Percentiles rank a stretch among this genome's conserved stretches.
Conservation (phyloP, 2,797 vertebrate genomes). For the Coranthus polyacanthus region DNA sequence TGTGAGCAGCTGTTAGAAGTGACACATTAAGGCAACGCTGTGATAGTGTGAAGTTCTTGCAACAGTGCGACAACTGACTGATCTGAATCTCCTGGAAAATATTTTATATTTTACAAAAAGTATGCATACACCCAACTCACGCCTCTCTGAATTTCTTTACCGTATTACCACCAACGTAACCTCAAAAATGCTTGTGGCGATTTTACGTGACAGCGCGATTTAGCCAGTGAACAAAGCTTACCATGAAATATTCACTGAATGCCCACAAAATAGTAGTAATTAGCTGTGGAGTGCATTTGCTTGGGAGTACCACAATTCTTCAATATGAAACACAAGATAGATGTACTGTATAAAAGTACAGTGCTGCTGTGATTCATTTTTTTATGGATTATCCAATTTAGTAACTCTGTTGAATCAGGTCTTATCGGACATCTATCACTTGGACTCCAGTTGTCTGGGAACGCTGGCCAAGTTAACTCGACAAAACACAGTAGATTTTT, state of each 20-base stretch:
- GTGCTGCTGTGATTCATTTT: constrained; percentile 24
- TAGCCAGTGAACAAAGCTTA: too few relatives aligned
- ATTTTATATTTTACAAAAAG: neutral
- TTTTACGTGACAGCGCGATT: too few relatives aligned
- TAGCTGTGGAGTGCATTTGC: neutral
- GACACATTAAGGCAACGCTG: constrained; percentile 22
- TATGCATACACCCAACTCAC: too few relatives aligned
- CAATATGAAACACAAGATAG: neutral
- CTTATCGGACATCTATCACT: constrained; percentile 48
- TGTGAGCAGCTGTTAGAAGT: constrained; percentile 43
- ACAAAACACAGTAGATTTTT: constrained; percentile 38
- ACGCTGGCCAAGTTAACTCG: constrained; percentile 40
- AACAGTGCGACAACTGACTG: neutral
- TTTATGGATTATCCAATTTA: constrained; percentile 51
- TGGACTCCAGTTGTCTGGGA: constrained; percentile 51
- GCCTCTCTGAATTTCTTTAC: too few relatives aligned
- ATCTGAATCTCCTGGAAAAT: neutral
- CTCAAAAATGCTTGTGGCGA: too few relatives aligned
- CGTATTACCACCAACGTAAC: too few relatives aligned
- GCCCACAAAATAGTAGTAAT: too few relatives aligned
- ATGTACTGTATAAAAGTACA: constrained; percentile 10
- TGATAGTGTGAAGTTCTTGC: constrained; percentile 4
- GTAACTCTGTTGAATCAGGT: constrained; percentile 38
- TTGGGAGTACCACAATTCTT: constrained; percentile 1
- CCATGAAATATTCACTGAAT: neutral